These are phyloP conservation scores for Nixonia krombeini DNA, from an alignment of 1,140 invertebrate species.

Conservation along the genomic window DNA sequence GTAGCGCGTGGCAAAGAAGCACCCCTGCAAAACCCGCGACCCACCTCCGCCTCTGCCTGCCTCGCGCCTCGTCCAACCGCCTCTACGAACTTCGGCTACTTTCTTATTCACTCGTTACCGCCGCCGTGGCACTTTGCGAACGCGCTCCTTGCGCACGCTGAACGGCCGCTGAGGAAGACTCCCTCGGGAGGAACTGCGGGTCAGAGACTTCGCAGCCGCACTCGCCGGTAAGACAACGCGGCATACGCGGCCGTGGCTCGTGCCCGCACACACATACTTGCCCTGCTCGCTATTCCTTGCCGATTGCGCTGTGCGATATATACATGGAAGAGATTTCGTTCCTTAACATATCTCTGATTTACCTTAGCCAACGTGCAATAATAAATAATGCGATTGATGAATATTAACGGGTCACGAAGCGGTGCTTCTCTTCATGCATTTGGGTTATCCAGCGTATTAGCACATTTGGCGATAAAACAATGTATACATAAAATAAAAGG, in stretches of 20 bases:
- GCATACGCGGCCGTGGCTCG: slow-evolving; percentile 63
- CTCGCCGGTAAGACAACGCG: slow-evolving; percentile 49
- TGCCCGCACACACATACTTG: slow-evolving; percentile 67
- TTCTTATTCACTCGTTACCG: slow-evolving; percentile 58
- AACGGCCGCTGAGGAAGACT: slow-evolving; percentile 41
- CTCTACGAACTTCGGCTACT: slow-evolving; percentile 47
- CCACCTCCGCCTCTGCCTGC: slow-evolving; percentile 27
- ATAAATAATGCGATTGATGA: too few relatives aligned
- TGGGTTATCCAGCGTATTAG: too few relatives aligned
- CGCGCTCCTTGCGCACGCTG: too few relatives aligned
- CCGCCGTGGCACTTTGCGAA: too few relatives aligned
- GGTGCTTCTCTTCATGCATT: too few relatives aligned
- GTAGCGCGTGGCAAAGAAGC: slow-evolving; percentile 63
- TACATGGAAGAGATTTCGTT: neutral
- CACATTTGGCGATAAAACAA: too few relatives aligned
- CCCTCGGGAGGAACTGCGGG: slow-evolving; percentile 66
- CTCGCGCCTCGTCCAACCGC: slow-evolving; percentile 30
- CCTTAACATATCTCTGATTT: too few relatives aligned
- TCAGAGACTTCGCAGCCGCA: slow-evolving; percentile 66
- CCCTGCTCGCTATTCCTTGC: slow-evolving; percentile 30
- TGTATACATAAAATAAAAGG: too few relatives aligned
- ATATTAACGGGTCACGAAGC: too few relatives aligned
- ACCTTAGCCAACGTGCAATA: too few relatives aligned
- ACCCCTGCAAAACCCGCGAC: slow-evolving; percentile 39
- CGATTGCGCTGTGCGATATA: neutral